Evolutionary conservation across 1,140 invertebrate species (phyloP).

Genomic region (Himalopsyche phryganea): DNA sequence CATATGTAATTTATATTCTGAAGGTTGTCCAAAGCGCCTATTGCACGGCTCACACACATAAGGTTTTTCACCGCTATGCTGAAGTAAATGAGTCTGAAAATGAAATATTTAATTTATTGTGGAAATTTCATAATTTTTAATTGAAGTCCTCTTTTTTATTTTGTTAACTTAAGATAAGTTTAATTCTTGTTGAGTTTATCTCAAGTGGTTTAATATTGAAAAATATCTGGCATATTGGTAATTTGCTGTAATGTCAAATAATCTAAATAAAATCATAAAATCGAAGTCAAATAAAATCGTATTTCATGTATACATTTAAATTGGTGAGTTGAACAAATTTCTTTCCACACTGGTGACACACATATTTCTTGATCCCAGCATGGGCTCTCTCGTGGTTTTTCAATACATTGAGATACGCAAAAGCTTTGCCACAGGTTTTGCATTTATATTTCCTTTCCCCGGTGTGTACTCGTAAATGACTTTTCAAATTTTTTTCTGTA

Average conservation of each 20-base stretch:
- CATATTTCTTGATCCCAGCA: slow-evolving; percentile 29
- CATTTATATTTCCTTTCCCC: slow-evolving; percentile 80
- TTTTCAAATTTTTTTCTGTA: slow-evolving; percentile 42
- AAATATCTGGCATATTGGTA: too few species aligned
- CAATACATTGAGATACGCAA: slow-evolving; percentile 44
- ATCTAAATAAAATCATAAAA: not conserved
- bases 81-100: slow-evolving; percentile 28
- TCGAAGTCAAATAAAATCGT: not conserved
- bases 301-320: slow-evolving; percentile 22
- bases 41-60: slow-evolving; percentile 26
- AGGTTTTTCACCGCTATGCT: slow-evolving; percentile 31
- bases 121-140: too few species aligned
- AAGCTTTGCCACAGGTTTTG: slow-evolving; percentile 69
- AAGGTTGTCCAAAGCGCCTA: slow-evolving; percentile 23
- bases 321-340: slow-evolving; percentile 32
- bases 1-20: slow-evolving; percentile 29
- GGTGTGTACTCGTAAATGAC: slow-evolving; percentile 75
- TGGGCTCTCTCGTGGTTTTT: slow-evolving; percentile 30
- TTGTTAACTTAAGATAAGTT: too few species aligned
- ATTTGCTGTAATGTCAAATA: too few species aligned
- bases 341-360: slow-evolving; percentile 21
- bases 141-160: too few species aligned
- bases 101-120: not conserved
- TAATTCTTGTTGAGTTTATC: too few species aligned
- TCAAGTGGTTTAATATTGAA: too few species aligned